These are phyloP conservation scores for Trichopria drosophilae DNA, from an alignment of 2,888 invertebrate genomes.

Conservation along the genomic window DNA sequence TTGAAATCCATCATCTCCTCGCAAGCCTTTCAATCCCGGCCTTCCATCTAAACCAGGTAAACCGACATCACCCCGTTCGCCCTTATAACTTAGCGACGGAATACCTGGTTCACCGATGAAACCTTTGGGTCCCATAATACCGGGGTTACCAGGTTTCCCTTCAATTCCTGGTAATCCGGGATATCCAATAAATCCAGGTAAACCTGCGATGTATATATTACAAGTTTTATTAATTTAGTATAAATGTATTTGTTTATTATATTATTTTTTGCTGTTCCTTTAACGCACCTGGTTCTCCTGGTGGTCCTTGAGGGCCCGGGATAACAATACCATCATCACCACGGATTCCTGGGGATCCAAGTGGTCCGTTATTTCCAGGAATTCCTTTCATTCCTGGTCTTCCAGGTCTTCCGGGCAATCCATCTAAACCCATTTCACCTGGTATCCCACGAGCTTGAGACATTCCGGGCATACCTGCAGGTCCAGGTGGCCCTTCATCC, in stretches of 20 bases:
- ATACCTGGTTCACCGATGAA: slow-evolving; percentile 66
- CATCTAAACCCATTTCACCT: slow-evolving; percentile 60
- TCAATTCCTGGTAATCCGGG: slow-evolving; percentile 63
- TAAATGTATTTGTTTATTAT: background rate
- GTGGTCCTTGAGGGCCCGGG: slow-evolving; percentile 66
- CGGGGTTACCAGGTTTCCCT: slow-evolving; percentile 69
- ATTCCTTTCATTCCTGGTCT: slow-evolving; percentile 70
- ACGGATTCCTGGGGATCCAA: slow-evolving; percentile 73
- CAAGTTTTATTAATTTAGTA: background rate
- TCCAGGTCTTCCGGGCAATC: slow-evolving; percentile 70
- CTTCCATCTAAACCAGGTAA: slow-evolving; percentile 48
- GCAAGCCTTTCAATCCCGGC: slow-evolving; percentile 48
- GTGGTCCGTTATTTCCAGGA: slow-evolving; percentile 77
- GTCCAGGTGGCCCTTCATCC: slow-evolving; percentile 58
- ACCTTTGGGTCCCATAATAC: slow-evolving; percentile 64
- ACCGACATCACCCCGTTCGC: slow-evolving; percentile 57
- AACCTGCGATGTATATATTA: slow-evolving; percentile 57
- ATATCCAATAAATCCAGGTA: slow-evolving; percentile 63
- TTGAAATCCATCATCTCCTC: slow-evolving; percentile 52
- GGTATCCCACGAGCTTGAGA: slow-evolving; percentile 54
- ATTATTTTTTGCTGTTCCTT: slow-evolving; percentile 5
- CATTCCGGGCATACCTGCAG: slow-evolving; percentile 63
- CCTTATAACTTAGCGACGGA: slow-evolving; percentile 58
- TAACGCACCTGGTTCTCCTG: slow-evolving; percentile 62
- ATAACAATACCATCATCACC: slow-evolving; percentile 72